Base-by-base conservation (phyloP, 2,888 invertebrate species). In the Pimpla rufipes region DNA sequence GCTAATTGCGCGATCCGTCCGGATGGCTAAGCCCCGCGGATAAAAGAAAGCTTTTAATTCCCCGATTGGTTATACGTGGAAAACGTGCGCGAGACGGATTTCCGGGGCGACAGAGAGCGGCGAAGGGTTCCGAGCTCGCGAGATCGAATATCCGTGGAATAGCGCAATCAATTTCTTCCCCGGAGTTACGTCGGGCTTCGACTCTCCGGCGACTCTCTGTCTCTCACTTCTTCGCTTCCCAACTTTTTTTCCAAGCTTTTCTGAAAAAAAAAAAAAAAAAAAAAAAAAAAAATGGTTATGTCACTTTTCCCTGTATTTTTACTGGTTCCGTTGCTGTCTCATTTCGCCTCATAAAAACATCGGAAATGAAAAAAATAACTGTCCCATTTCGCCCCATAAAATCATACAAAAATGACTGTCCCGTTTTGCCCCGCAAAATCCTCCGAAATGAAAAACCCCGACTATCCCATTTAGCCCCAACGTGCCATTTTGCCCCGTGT, bases 131-230 rank as follows among this genome's bases (percentile, higher is more conserved):
- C 62, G 47, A 47, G 62, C 37, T 37, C 16, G 35, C 11, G 35
- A 29, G 62, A 73, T 59, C 35, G 47, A 62, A 47, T 45, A 29
- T 47, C 59, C 35, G 47, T 37, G 47, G 10, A 47, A 47, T 35
- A 62, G 47, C 37, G 59, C 59, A 50, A 74, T 74, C 73, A 74
- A 74, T 74, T n/a, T n/a, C n/a, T 59, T 37, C 37, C 62, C 37
- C 7, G 40, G 50, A 62, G 73, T 37, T 18, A 37, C 62, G 50
- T 37, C 47, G 37, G 73, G 73, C 0, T 74, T 59, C n/a, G 35
- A 47, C 45, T 62, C 50, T 74, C 47, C 29, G 13, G 45, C 62
- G 59, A 37, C 62, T 73, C 59, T 29, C 11, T 45, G 59, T 62
- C 50, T 29, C 37, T 18, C 73, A 18, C 47, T 59, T 64, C 45